Conservation (phyloP, 2,888 invertebrate species). For the Agrochola macilenta region DNA sequence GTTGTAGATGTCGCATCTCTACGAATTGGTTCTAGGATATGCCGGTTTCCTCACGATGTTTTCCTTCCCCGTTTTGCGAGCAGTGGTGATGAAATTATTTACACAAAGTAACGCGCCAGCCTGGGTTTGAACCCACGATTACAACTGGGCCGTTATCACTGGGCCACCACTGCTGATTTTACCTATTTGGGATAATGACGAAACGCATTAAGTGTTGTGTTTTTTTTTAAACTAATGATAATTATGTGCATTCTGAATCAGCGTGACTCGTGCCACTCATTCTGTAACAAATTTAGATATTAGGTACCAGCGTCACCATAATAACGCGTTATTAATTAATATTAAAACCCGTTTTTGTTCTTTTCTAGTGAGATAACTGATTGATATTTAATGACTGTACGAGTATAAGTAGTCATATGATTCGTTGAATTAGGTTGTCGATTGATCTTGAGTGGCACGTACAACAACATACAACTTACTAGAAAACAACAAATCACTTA, state of each 20-base stretch:
- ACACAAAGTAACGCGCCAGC: too few relatives aligned
- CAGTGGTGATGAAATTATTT: too few relatives aligned
- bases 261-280: slow-evolving; percentile 41
- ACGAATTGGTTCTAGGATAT: too few relatives aligned
- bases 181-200: slow-evolving; percentile 34
- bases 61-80: too few relatives aligned
- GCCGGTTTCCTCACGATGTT: too few relatives aligned
- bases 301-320: slow-evolving; percentile 9
- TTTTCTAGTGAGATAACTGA: slow-evolving; percentile 16
- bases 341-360: slow-evolving; percentile 19
- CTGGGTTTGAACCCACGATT: too few relatives aligned
- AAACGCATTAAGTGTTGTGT: slow-evolving; percentile 25
- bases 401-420: slow-evolving; percentile 1
- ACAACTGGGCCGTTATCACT: too few relatives aligned
- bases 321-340: slow-evolving; percentile 27
- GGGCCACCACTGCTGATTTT: too few relatives aligned
- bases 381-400: slow-evolving; percentile 23
- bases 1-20: too few relatives aligned
- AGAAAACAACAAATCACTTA: slow-evolving; percentile 15
- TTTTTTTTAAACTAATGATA: slow-evolving; percentile 14
- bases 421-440: slow-evolving; percentile 25
- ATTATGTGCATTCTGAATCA: slow-evolving; percentile 7
- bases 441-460: slow-evolving; percentile 22
- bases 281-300: slow-evolving; percentile 23
- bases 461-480: slow-evolving; percentile 8